Conservation (phyloP, 2,888 invertebrate species). For the Leptinotarsa haldemani region DNA sequence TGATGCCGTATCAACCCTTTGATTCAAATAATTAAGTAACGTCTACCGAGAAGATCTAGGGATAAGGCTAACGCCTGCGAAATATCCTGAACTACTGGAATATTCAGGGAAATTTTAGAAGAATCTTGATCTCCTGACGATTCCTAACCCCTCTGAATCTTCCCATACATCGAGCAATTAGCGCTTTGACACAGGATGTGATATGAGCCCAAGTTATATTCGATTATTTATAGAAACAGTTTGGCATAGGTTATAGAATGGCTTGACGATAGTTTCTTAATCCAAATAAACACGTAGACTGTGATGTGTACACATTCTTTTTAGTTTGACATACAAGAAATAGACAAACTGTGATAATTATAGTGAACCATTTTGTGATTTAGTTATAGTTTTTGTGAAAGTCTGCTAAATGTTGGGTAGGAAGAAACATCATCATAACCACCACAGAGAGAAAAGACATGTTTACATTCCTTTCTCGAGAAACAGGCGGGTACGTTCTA, state of each 20-base stretch:
- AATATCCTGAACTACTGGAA: too few species aligned
- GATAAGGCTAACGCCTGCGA: too few species aligned
- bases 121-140: not conserved
- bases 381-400: not conserved
- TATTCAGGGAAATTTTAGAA: not conserved
- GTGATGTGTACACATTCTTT: constrained; percentile 41
- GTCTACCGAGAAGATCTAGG: too few species aligned
- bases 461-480: constrained; percentile 59
- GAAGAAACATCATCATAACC: constrained; percentile 53
- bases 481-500: constrained; percentile 57
- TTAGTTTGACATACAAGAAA: constrained; percentile 15
- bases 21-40: too few species aligned
- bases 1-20: too few species aligned
- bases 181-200: constrained; percentile 29
- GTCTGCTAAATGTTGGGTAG: constrained; percentile 51
- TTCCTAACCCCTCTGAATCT: too few species aligned
- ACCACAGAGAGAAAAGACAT: constrained; percentile 53
- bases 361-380: constrained; percentile 4
- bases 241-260: constrained; percentile 56
- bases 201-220: constrained; percentile 31
- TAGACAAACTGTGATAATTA: constrained; percentile 9
- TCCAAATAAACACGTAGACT: constrained; percentile 34
- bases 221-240: constrained; percentile 61
- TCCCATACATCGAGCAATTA: constrained; percentile 17
- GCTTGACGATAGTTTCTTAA: constrained; percentile 45